Evolutionary conservation across 2,888 invertebrate genomes (phyloP).

Genomic region (Thereva unica): DNA sequence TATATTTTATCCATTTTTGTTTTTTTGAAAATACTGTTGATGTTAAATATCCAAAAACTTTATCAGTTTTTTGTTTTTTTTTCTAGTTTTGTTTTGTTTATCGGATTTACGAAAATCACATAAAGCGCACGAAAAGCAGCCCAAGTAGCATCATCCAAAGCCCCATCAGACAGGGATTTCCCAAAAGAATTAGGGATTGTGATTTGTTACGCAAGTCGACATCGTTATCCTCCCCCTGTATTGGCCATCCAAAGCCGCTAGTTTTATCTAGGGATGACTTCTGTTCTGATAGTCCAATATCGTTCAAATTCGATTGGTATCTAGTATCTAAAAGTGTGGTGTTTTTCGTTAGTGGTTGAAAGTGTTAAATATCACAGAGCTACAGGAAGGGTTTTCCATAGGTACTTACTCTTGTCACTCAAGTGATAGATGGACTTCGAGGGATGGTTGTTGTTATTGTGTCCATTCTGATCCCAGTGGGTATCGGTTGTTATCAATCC

Average conservation of each 20-base stretch:
- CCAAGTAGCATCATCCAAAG: neutral
- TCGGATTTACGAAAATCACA: no score
- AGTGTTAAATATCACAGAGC: neutral
- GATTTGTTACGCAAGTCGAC: slow-evolving; percentile 10
- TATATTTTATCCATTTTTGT: no score
- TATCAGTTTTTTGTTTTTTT: no score
- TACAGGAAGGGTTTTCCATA: no score
- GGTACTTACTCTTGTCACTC: slow-evolving; percentile 41
- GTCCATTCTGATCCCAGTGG: slow-evolving; percentile 33
- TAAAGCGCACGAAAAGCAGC: neutral
- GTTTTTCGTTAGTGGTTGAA: slow-evolving; percentile 2
- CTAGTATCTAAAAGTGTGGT: slow-evolving; percentile 65
- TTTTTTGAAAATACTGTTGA: no score
- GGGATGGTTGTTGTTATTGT: slow-evolving; percentile 32
- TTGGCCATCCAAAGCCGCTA: slow-evolving; percentile 46
- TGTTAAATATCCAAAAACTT: no score
- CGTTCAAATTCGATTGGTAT: slow-evolving; percentile 75
- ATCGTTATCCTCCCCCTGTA: slow-evolving; percentile 44
- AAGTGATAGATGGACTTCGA: slow-evolving; percentile 32
- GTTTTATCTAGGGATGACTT: slow-evolving; percentile 61
- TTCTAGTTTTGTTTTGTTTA: no score
- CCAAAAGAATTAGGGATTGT: neutral
- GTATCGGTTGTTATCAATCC: slow-evolving; percentile 38
- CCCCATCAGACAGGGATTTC: neutral
- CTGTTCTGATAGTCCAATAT: slow-evolving; percentile 79